These are phyloP conservation scores for Cyanistes caeruleus DNA, from an alignment of 2,113 vertebrate genomes.

Conservation along the genomic window DNA sequence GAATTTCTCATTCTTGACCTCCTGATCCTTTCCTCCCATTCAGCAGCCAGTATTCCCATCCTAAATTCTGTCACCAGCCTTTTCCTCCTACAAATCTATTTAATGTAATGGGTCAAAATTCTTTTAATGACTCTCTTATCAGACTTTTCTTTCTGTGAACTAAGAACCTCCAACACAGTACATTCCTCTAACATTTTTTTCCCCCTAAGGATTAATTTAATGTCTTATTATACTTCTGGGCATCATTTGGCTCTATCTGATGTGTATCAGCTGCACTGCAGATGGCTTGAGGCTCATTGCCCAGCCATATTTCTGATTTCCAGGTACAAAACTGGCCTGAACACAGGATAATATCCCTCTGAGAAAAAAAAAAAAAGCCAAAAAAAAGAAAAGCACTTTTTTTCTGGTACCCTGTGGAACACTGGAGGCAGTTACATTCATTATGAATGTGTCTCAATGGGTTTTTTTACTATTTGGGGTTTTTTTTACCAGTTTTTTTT, in stretches of 20 bases:
- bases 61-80: background rate
- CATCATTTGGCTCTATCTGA: background rate
- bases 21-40: background rate
- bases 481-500: too few species aligned
- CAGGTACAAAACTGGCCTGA: background rate
- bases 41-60: accelerated
- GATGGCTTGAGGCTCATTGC: background rate
- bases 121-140: background rate
- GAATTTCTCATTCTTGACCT: background rate
- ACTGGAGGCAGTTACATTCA: background rate
- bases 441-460: accelerated
- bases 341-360: too few species aligned
- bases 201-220: background rate
- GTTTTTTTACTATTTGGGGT: background rate
- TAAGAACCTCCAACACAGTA: background rate
- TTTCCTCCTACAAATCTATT: background rate
- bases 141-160: background rate
- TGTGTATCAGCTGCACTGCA: background rate
- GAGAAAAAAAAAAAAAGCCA: background rate
- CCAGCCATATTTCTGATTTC: background rate
- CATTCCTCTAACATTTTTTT: background rate
- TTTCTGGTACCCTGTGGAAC: background rate
- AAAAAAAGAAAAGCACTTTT: background rate
- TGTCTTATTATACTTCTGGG: background rate
- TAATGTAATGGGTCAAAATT: background rate